Evolutionary conservation across 2,888 invertebrate species (phyloP).

Genomic region (Coleophora flavipennella): DNA sequence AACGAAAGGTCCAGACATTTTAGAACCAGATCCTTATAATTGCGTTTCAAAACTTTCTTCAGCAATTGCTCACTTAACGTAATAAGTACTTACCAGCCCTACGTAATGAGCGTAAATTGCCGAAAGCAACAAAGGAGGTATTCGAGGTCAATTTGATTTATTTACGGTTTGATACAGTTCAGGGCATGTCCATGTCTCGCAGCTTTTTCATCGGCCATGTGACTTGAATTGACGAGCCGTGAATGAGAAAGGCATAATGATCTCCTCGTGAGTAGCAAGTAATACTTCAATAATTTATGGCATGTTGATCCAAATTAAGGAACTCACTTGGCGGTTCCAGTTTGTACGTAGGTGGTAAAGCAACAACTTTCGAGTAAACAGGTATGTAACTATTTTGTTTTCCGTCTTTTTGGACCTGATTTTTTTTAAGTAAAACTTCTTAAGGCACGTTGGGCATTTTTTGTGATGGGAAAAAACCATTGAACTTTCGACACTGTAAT

Average conservation of each 20-base stretch:
- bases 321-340: neutral
- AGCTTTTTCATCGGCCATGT: conserved; percentile 17
- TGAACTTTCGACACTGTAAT: too few relatives aligned
- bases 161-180: conserved; percentile 63
- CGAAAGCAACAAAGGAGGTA: conserved; percentile 45
- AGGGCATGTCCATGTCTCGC: conserved; percentile 23
- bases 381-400: too few relatives aligned
- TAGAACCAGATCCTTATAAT: neutral
- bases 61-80: neutral
- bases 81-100: conserved; percentile 5
- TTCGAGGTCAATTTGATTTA: conserved; percentile 65
- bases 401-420: too few relatives aligned
- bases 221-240: conserved; percentile 36
- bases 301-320: conserved; percentile 2
- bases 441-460: too few relatives aligned
- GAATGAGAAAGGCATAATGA: conserved; percentile 21
- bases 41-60: neutral
- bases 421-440: too few relatives aligned
- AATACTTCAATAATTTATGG: conserved; percentile 5
- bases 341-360: too few relatives aligned
- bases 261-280: conserved; percentile 16
- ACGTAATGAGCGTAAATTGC: conserved; percentile 50
- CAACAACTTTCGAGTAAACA: too few relatives aligned
- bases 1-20: neutral
- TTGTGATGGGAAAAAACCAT: too few relatives aligned